A percentile compares a stretch with the other conserved stretches of the same genome.
These are phyloP conservation scores for Urocolius indicus DNA, from an alignment of 2,113 vertebrate genomes.

Conservation along the genomic window DNA sequence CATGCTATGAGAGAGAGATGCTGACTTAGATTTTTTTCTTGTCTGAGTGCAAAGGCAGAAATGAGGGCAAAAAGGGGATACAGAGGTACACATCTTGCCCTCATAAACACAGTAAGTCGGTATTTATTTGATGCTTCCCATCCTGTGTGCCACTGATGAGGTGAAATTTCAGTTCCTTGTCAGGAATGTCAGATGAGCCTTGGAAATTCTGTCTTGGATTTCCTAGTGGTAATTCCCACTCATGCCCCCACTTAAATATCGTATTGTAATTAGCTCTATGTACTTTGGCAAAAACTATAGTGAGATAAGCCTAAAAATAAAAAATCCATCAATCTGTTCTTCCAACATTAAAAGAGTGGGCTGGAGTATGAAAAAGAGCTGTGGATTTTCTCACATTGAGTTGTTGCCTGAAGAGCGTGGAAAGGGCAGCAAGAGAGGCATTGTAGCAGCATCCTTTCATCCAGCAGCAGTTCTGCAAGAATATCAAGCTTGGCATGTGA, in stretches of 20 bases:
- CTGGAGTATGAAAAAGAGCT: not conserved
- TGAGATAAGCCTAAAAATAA: not conserved
- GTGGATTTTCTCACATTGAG: not conserved
- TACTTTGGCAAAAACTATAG: not conserved
- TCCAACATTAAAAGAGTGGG: not conserved
- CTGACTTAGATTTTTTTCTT: not conserved
- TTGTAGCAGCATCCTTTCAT: not conserved
- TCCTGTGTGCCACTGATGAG: fast-evolving
- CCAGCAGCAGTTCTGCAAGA: not conserved
- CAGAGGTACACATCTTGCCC: not conserved
- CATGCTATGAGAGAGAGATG: not conserved
- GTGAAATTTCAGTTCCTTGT: not conserved
- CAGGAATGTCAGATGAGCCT: not conserved
- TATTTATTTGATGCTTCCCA: not conserved
- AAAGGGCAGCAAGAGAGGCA: fast-evolving
- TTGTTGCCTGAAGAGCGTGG: not conserved
- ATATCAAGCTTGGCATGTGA: not conserved
- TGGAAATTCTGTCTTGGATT: not conserved
- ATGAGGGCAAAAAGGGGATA: fast-evolving
- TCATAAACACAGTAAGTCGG: not conserved
- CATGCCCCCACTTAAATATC: not conserved
- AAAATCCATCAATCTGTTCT: not conserved
- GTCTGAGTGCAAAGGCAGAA: not conserved
- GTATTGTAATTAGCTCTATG: not conserved
- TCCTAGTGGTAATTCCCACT: not conserved